phyloP scores from a whole-genome alignment of 2,113 vertebrate species.

The Apeltes quadracus region DNA sequence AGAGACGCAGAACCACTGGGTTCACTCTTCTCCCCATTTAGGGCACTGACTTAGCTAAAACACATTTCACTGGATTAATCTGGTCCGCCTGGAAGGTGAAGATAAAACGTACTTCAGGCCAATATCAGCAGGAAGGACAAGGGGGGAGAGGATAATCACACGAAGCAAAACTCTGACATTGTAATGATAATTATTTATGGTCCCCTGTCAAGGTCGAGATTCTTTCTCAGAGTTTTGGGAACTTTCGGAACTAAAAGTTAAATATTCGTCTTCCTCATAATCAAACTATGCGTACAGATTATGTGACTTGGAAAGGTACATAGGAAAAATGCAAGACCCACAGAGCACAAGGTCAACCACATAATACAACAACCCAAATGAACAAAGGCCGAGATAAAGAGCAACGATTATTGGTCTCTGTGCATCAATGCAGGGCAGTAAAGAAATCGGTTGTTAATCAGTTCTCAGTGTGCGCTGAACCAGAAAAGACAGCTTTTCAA shows the following conservation, averaged over 20 bases:
- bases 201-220: constrained; percentile 61
- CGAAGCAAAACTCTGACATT: constrained; percentile 57
- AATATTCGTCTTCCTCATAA: constrained; percentile 10
- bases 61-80: constrained; percentile 76
- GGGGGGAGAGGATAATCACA: constrained; percentile 56
- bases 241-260: constrained; percentile 34
- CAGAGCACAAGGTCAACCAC: constrained; percentile 63
- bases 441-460: constrained; percentile 59
- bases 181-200: constrained; percentile 70
- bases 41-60: constrained; percentile 68
- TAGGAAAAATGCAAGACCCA: constrained; percentile 4
- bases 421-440: constrained; percentile 61
- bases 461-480: constrained; percentile 28
- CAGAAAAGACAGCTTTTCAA: constrained; percentile 29
- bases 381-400: constrained; percentile 74
- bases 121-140: constrained; percentile 66
- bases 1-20: constrained; percentile 40
- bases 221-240: constrained; percentile 35
- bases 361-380: constrained; percentile 47
- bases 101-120: constrained; percentile 74
- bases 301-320: constrained; percentile 20
- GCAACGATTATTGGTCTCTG: constrained; percentile 68
- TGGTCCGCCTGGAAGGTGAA: constrained; percentile 74
- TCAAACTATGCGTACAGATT: constrained; percentile 18
- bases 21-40: constrained; percentile 55